phyloP scores from a whole-genome alignment of 2,113 vertebrate species.

The Stigmatopora nigra region DNA sequence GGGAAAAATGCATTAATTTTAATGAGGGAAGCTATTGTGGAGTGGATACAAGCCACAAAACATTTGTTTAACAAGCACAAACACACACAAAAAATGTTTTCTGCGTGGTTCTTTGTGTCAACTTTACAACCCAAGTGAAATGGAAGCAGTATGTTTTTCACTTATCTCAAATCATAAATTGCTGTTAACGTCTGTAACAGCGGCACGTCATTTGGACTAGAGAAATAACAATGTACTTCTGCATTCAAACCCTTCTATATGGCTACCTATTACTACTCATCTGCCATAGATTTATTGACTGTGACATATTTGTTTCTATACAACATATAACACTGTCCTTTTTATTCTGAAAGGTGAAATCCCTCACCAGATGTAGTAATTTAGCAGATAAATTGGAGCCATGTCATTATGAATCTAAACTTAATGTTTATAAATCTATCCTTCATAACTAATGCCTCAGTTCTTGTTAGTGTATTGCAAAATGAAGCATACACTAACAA shows the following conservation, averaged over 20 bases:
- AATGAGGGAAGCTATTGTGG: neutral
- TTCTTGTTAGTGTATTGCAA: too few relatives aligned
- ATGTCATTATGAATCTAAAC: too few relatives aligned
- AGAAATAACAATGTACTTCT: neutral
- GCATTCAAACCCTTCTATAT: neutral
- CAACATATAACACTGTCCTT: neutral
- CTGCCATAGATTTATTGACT: neutral
- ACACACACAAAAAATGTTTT: neutral
- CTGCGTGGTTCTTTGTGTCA: neutral
- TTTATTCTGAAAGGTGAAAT: too few relatives aligned
- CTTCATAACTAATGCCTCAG: too few relatives aligned
- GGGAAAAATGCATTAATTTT: neutral
- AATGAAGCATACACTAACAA: too few relatives aligned
- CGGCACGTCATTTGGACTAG: neutral
- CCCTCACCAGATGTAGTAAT: too few relatives aligned
- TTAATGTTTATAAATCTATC: too few relatives aligned
- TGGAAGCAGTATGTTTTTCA: neutral
- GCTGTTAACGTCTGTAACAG: neutral
- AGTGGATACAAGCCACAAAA: neutral
- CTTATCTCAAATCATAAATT: neutral
- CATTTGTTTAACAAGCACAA: neutral
- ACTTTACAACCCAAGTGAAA: neutral
- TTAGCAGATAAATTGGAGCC: too few relatives aligned
- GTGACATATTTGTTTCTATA: neutral
- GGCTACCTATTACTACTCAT: neutral